These are phyloP conservation scores for Columbina picui DNA, from an alignment of 2,113 vertebrate species.

Conservation along the genomic window DNA sequence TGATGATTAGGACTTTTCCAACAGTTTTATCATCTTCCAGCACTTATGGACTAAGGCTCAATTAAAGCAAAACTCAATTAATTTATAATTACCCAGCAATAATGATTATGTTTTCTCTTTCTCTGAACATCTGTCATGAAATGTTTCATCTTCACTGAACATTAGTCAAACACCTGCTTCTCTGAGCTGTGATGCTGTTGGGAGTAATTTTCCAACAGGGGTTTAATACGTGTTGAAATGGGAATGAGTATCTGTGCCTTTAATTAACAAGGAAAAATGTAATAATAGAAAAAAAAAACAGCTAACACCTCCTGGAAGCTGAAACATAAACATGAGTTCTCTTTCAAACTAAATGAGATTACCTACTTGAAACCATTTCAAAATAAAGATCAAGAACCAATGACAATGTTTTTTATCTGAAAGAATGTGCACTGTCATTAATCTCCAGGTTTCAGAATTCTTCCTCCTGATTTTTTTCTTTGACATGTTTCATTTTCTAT, in stretches of 20 bases:
- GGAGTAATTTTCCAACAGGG: conserved; percentile 1
- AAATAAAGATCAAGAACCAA: not conserved
- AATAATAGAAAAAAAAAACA: not conserved
- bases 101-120: conserved; percentile 36
- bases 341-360: not conserved
- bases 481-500: not conserved
- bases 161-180: conserved; percentile 54
- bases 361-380: not conserved
- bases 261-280: not conserved
- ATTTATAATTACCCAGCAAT: conserved; percentile 43
- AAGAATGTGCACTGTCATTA: not conserved
- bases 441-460: not conserved
- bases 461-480: not conserved
- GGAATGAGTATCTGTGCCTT: not conserved
- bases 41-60: not conserved
- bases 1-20: not conserved
- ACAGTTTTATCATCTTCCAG: not conserved
- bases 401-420: not conserved
- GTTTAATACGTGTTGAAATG: not conserved
- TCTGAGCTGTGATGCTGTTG: not conserved
- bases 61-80: conserved; percentile 43
- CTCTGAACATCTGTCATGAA: conserved; percentile 42
- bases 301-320: not conserved
- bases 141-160: conserved; percentile 11
- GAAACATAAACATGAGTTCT: not conserved